These are phyloP conservation scores for Cebus imitator DNA, from an alignment of 2,113 vertebrate species.

Conservation along the genomic window DNA sequence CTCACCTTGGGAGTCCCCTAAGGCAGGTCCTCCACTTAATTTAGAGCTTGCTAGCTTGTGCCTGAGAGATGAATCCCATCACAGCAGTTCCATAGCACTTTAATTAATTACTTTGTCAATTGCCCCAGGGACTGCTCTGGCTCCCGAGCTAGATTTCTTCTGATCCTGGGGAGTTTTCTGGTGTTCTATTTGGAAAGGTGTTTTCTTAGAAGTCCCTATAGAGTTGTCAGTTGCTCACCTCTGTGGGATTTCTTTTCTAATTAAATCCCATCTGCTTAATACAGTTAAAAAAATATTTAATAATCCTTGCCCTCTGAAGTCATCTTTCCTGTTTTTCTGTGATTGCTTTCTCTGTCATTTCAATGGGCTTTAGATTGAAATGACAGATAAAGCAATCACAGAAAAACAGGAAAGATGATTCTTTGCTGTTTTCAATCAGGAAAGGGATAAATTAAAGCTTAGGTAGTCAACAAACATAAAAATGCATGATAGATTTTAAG, in stretches of 20 bases:
- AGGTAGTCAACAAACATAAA: constrained; percentile 10
- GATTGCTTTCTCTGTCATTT: background rate
- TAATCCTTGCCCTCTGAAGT: background rate
- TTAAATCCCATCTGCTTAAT: constrained; percentile 72
- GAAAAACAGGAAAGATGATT: no score
- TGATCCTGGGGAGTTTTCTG: background rate
- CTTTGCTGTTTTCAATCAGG: no score
- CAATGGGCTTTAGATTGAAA: background rate
- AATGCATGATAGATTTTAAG: background rate
- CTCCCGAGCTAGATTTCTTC: background rate
- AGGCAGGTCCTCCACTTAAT: background rate
- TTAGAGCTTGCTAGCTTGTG: background rate
- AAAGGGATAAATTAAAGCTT: background rate
- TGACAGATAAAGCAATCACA: no score
- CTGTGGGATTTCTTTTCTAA: constrained; percentile 56
- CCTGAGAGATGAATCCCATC: background rate
- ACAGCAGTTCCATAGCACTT: background rate
- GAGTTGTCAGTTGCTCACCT: constrained; percentile 57
- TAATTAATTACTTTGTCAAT: constrained; percentile 57
- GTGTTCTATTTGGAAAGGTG: constrained; percentile 34
- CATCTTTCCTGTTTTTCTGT: background rate
- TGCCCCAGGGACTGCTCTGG: background rate
- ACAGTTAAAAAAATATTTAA: constrained; percentile 29
- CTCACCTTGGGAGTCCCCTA: background rate
- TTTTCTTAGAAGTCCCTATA: constrained; percentile 14